These are phyloP conservation scores for Danio aesculapii DNA, from an alignment of 2,797 vertebrate species.

Conservation along the genomic window DNA sequence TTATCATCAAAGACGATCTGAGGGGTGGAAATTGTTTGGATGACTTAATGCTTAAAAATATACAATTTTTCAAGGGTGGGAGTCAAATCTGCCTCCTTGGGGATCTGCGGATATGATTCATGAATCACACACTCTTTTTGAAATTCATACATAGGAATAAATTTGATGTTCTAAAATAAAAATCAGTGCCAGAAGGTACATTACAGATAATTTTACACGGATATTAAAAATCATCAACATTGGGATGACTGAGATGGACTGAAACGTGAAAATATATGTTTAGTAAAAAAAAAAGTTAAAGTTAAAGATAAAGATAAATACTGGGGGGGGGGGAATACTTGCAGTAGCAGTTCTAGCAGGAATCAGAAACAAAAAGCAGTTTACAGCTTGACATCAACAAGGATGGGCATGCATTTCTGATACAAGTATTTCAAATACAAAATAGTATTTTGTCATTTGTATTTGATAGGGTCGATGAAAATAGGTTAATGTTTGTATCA, in stretches of 20 bases:
- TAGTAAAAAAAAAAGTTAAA: no score
- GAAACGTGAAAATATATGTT: no score
- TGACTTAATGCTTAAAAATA: slow-evolving; percentile 53
- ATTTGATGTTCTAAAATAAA: neutral
- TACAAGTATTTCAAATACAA: no score
- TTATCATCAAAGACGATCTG: slow-evolving; percentile 71
- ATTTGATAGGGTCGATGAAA: no score
- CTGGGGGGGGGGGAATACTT: no score
- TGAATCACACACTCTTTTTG: neutral
- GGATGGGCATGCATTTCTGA: no score
- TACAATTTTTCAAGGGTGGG: neutral
- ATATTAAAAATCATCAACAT: no score
- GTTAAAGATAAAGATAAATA: neutral
- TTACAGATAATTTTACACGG: no score
- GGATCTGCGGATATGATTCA: slow-evolving; percentile 41
- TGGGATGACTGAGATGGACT: no score
- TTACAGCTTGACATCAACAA: neutral
- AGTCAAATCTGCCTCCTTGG: slow-evolving; percentile 15
- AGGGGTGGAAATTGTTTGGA: slow-evolving; percentile 45
- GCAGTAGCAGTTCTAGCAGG: neutral
- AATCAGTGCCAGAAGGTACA: no score
- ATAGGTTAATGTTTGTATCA: no score
- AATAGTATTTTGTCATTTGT: no score
- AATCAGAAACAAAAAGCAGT: neutral
- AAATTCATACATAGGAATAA: slow-evolving; percentile 3